Evolutionary conservation across 1,140 invertebrate species (phyloP).

Genomic region (Drosophila nannoptera): DNA sequence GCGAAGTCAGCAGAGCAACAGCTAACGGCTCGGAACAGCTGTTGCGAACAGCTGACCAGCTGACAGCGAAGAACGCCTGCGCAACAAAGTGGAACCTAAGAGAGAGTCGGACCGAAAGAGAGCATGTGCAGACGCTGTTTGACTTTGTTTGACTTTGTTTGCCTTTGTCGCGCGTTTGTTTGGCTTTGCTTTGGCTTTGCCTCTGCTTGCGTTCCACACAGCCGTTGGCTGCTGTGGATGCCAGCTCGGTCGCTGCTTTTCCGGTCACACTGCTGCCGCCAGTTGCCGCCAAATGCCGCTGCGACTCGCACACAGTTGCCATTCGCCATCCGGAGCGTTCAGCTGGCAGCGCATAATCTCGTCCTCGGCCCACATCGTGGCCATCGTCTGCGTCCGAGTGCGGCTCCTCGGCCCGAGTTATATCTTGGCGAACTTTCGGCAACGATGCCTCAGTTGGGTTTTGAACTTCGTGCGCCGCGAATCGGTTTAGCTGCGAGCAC

Average conservation of each 20-base stretch:
- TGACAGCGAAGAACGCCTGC: constrained; percentile 42
- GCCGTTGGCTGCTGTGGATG: constrained; percentile 36
- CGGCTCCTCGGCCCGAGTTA: constrained; percentile 12
- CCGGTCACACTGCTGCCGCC: constrained; percentile 22
- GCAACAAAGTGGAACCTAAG: constrained; percentile 39
- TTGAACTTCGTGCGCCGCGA: constrained; percentile 51
- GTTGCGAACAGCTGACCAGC: constrained; percentile 22
- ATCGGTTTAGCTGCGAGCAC: constrained; percentile 22
- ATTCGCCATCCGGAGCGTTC: constrained; percentile 45
- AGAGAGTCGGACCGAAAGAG: constrained; percentile 32
- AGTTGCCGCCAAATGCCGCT: constrained; percentile 42
- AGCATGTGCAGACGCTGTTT: constrained; percentile 25
- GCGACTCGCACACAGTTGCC: constrained; percentile 42
- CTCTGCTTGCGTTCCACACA: neutral
- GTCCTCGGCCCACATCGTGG: constrained; percentile 1
- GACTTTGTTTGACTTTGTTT: constrained; percentile 48
- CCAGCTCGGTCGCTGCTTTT: constrained; percentile 20
- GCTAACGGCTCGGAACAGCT: constrained; percentile 52
- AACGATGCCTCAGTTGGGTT: constrained; percentile 57
- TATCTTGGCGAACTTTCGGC: constrained; percentile 33
- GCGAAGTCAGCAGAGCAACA: constrained; percentile 26
- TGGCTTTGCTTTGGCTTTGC: constrained; percentile 12
- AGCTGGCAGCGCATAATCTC: constrained; percentile 22
- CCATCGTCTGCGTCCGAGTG: constrained; percentile 11
- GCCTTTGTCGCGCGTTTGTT: neutral